These are phyloP conservation scores for Centruroides sculpturatus DNA, from an alignment of 1,140 invertebrate genomes.

Conservation along the genomic window DNA sequence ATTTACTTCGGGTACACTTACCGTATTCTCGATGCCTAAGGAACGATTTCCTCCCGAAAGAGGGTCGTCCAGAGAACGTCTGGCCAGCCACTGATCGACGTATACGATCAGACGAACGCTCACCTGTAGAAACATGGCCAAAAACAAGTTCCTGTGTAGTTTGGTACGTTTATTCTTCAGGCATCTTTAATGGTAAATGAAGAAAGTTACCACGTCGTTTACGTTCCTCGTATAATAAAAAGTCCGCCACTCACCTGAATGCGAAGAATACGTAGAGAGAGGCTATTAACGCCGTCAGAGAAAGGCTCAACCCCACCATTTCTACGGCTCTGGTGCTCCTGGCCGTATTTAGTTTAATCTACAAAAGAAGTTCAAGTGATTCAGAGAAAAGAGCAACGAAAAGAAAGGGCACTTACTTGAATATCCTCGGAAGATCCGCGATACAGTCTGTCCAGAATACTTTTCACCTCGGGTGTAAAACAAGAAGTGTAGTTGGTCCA, in stretches of 20 bases:
- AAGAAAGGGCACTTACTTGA: conserved; percentile 2
- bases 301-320: too few species aligned
- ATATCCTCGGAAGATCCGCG: neutral
- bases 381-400: too few species aligned
- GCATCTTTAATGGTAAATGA: conserved; percentile 38
- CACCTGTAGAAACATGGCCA: conserved; percentile 71
- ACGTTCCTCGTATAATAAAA: too few species aligned
- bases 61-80: conserved; percentile 20
- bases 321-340: too few species aligned
- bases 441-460: conserved; percentile 43
- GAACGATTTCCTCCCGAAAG: conserved; percentile 14
- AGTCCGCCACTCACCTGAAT: too few species aligned
- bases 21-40: conserved; percentile 58
- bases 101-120: conserved; percentile 68
- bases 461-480: conserved; percentile 52
- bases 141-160: conserved; percentile 76
- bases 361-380: too few species aligned
- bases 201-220: neutral
- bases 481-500: conserved; percentile 81
- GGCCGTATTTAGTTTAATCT: too few species aligned
- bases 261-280: too few species aligned
- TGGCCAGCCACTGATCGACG: conserved; percentile 55
- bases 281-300: too few species aligned
- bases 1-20: conserved; percentile 30
- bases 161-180: conserved; percentile 69